phyloP scores from a whole-genome alignment of 2,113 vertebrate species.

The Thamnaconus septentrionalis region DNA sequence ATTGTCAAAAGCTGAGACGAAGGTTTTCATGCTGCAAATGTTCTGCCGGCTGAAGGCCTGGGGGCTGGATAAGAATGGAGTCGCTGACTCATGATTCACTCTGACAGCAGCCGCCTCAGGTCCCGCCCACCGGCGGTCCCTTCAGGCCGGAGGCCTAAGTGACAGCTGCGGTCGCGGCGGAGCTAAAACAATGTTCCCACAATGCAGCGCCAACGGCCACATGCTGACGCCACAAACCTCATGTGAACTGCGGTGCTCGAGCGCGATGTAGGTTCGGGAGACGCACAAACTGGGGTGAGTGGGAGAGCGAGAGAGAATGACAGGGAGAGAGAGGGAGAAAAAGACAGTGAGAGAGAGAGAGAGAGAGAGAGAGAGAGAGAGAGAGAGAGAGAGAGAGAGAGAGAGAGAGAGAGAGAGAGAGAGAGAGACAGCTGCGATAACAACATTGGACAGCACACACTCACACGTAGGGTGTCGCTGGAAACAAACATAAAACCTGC shows the following conservation, averaged over 20 bases:
- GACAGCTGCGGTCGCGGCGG: slow-evolving; percentile 51
- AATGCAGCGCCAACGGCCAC: slow-evolving; percentile 47
- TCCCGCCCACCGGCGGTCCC: slow-evolving; percentile 26
- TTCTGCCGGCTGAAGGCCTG: slow-evolving; percentile 41
- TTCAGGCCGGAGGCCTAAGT: slow-evolving; percentile 34
- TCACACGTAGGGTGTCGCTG: background rate
- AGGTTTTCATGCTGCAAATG: slow-evolving; percentile 44
- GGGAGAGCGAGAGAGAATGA: too few species aligned
- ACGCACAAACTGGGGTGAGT: too few species aligned
- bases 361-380: slow-evolving; percentile 1
- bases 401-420: background rate
- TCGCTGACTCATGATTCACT: slow-evolving; percentile 54
- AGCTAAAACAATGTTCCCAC: slow-evolving; percentile 45
- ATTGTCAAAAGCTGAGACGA: slow-evolving; percentile 24
- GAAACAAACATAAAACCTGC: background rate
- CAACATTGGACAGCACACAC: slow-evolving; percentile 25
- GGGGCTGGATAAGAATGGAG: slow-evolving; percentile 45
- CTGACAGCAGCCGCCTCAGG: slow-evolving; percentile 37
- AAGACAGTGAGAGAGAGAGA: background rate
- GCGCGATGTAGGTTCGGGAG: slow-evolving; percentile 30
- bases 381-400: background rate
- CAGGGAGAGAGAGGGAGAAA: too few species aligned
- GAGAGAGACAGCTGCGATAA: slow-evolving; percentile 56
- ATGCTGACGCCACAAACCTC: slow-evolving; percentile 42
- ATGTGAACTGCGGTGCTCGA: slow-evolving; percentile 40